Conservation (phyloP, 1,140 invertebrate species). For the Tetragonula clypearis region DNA sequence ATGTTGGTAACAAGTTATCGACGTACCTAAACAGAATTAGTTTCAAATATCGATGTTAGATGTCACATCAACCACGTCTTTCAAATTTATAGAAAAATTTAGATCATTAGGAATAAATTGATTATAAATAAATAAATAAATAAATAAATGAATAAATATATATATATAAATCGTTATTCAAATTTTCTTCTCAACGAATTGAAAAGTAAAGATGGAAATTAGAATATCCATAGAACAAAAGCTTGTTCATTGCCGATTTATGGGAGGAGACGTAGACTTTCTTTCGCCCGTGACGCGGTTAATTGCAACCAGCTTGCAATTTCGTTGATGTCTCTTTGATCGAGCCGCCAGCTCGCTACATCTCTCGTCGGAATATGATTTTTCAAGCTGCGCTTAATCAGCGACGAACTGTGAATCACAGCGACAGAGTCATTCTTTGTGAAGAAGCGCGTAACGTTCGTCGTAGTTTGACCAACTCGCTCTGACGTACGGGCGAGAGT, state of each 20-base stretch:
- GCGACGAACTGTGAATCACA: conserved; percentile 5
- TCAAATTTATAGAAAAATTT: background rate
- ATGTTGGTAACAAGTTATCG: background rate
- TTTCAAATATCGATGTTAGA: background rate
- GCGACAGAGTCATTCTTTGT: conserved; percentile 34
- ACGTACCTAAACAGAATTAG: background rate
- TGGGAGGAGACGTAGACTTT: background rate
- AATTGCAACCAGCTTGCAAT: conserved; percentile 40
- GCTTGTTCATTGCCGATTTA: background rate
- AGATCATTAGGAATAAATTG: background rate
- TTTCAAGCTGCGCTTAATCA: conserved; percentile 27
- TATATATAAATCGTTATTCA: background rate
- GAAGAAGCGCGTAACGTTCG: background rate
- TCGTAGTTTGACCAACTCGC: background rate
- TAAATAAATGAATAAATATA: too few relatives aligned
- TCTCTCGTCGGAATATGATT: conserved; percentile 20
- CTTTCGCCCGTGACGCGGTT: background rate
- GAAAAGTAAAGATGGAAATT: too few relatives aligned
- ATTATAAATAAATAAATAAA: too few relatives aligned
- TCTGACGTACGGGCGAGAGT: background rate
- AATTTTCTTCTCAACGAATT: background rate
- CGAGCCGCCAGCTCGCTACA: background rate
- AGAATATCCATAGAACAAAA: background rate
- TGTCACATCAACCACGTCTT: background rate
- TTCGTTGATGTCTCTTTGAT: conserved; percentile 19